These are phyloP conservation scores for Python bivittatus DNA, from an alignment of 2,113 vertebrate species.

Conservation along the genomic window DNA sequence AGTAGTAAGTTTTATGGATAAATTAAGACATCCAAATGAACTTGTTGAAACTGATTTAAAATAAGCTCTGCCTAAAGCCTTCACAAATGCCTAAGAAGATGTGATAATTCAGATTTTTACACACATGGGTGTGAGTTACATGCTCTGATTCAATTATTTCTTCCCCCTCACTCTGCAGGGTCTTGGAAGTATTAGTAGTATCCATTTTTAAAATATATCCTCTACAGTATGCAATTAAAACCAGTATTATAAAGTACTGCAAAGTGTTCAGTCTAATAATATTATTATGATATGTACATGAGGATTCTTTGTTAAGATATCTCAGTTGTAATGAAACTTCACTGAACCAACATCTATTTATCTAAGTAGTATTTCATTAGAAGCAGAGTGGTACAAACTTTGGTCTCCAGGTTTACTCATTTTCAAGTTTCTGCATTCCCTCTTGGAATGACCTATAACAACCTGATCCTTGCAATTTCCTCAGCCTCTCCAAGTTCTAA, in stretches of 20 bases:
- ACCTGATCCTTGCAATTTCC: not conserved
- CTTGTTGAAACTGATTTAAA: not conserved
- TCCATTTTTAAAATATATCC: not conserved
- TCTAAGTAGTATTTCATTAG: conserved; percentile 23
- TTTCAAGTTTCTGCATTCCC: conserved; percentile 15
- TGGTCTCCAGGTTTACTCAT: conserved; percentile 33
- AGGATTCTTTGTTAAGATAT: conserved; percentile 35
- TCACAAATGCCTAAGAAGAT: not conserved
- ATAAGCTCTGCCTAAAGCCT: not conserved
- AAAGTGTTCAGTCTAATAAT: conserved; percentile 7
- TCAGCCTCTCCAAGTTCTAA: not conserved
- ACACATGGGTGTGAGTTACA: not conserved
- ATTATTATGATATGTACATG: conserved; percentile 31
- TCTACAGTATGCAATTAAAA: conserved; percentile 22
- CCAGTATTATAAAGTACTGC: conserved; percentile 22
- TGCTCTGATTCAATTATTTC: not conserved
- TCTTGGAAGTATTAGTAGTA: not conserved
- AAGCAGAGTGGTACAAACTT: conserved; percentile 31
- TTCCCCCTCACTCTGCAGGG: not conserved
- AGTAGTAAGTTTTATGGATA: not conserved
- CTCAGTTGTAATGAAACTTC: not conserved
- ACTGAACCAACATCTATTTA: conserved; percentile 29
- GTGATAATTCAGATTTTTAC: not conserved
- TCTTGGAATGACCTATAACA: not conserved
- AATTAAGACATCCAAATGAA: not conserved